Percentiles rank a stretch among this genome's conserved stretches.
Evolutionary conservation across 2,888 invertebrate species (phyloP).

Genomic region (Trypoxylon attenuatum): DNA sequence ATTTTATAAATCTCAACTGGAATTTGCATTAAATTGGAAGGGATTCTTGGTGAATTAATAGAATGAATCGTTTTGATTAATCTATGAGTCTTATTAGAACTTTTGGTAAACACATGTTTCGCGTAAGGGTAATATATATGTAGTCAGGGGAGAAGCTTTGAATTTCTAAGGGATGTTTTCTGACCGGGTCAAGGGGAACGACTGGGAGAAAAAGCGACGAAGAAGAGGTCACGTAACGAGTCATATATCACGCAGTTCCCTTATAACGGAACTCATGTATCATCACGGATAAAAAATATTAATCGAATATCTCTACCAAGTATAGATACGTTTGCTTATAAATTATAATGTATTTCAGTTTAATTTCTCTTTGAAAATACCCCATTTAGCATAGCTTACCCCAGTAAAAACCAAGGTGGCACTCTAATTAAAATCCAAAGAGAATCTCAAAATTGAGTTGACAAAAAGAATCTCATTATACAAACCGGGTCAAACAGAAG

Average conservation of each 20-base stretch:
- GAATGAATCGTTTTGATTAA: no score
- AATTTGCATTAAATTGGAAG: no score
- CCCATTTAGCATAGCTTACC: no score
- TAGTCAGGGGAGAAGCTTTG: background rate
- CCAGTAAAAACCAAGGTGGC: background rate
- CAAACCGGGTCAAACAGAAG: no score
- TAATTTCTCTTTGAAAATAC: background rate
- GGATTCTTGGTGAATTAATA: no score
- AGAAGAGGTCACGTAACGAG: background rate
- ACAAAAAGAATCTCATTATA: no score
- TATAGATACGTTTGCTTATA: no score
- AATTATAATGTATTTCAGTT: background rate
- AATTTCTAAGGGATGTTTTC: background rate
- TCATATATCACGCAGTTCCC: background rate
- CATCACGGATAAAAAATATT: background rate
- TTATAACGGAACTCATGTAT: background rate
- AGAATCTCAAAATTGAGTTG: no score
- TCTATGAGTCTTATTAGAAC: no score
- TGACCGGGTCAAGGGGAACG: background rate
- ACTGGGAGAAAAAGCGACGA: background rate
- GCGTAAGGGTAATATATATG: no score
- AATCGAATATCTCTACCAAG: background rate
- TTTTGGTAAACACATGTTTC: no score
- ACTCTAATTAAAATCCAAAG: background rate
- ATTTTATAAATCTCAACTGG: no score